Base-by-base conservation (phyloP, 2,113 vertebrate genomes). In the Nerophis lumbriciformis region DNA sequence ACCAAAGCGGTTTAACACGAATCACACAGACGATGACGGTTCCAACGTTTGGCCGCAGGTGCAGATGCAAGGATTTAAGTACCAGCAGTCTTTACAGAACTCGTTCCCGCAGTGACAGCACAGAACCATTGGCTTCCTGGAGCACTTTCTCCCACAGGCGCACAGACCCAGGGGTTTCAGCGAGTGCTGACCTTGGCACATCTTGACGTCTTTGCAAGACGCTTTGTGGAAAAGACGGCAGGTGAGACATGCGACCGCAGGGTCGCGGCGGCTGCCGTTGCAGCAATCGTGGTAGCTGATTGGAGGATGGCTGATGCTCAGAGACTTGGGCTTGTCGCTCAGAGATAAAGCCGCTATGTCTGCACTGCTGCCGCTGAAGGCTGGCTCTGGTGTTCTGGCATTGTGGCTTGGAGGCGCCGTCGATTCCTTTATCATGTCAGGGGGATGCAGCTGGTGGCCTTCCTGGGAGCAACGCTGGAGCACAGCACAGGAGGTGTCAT, bases 41-140 rank as follows among this genome's bases (percentile, higher is more conserved):
- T 83, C 71, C 28, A 88, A 80, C 0, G 70, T 69, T 54, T 76
- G 73, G 50, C 89, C 88, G 0, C 90, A 92, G 12, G 0, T 8
- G 63, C 90, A 92, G 0, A 0, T 0, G 0, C 89, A 0, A 0
- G 87, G 82, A 9, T 0, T 60, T 53, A 71, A 69, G 55, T 73
- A 90, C 88, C 83, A 92, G 9, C 90, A 91, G 0, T 5, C 2
- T 1, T 4, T 68, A 28, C 90, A 91, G 10, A 65, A 82, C 55
- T 80, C 78, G 0, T 8, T 36, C 13, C 72, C 73, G 50, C 90
- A 92, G 39, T 86, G 85, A 7, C 70, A 62, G 67, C 91, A 92
- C 9, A 87, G 53, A 0, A 79, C 57, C 38, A 78, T 35, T 0
- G 81, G 78, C 0, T 59, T 67, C 6, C 76, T 71, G 16, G 44